Evolutionary conservation across 1,140 invertebrate species (phyloP).

Genomic region (Pteromalus puparum): DNA sequence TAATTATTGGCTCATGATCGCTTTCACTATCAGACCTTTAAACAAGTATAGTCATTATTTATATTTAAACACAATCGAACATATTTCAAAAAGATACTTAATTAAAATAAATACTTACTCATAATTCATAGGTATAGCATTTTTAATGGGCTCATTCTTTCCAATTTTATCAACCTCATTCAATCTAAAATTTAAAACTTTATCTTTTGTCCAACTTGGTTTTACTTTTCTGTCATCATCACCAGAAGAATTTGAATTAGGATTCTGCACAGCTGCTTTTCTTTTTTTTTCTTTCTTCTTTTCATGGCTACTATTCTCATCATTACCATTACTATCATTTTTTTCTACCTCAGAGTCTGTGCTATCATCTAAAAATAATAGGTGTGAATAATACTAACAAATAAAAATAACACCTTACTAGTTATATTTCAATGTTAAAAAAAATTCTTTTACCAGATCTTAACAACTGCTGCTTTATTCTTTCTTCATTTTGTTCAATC

Average conservation of each 20-base stretch:
- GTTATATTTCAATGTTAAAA: constrained; percentile 37
- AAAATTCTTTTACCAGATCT: constrained; percentile 58
- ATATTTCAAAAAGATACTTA: not conserved
- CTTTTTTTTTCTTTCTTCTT: not conserved
- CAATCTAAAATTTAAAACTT: constrained; percentile 26
- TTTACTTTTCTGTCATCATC: constrained; percentile 56
- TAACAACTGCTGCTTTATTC: constrained; percentile 37
- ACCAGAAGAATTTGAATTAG: constrained; percentile 53
- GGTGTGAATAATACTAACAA: constrained; percentile 16
- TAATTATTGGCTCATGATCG: not conserved
- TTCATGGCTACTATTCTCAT: constrained; percentile 1
- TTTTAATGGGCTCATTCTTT: not conserved
- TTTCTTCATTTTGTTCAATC: constrained; percentile 33
- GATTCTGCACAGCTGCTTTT: not conserved
- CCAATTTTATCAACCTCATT: constrained; percentile 1
- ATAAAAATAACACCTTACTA: not conserved
- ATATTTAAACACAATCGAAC: not conserved
- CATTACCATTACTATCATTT: constrained; percentile 11
- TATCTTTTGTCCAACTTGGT: constrained; percentile 44
- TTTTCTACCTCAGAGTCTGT: constrained; percentile 8
- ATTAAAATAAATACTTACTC: not conserved
- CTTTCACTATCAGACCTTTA: not conserved
- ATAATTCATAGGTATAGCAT: not conserved
- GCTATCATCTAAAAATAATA: constrained; percentile 25
- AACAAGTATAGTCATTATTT: not conserved